phyloP scores from a whole-genome alignment of 2,113 vertebrate genomes.

The Chaetodon trifascialis region DNA sequence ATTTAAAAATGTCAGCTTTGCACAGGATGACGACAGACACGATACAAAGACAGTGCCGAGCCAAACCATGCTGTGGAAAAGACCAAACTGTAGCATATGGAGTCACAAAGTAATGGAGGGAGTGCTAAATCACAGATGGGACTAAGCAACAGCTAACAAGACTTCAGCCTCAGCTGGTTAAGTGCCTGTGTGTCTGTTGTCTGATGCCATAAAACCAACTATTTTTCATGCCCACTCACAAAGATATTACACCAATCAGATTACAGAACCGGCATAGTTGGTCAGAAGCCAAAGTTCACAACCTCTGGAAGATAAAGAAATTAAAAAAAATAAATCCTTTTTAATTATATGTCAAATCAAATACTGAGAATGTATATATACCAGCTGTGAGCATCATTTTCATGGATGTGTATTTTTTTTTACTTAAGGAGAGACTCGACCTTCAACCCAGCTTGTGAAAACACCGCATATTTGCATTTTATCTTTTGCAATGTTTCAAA shows the following conservation, averaged over 20 bases:
- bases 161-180: neutral
- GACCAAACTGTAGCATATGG: neutral
- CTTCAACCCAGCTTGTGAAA: conserved; percentile 1
- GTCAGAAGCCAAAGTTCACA: neutral
- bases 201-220: neutral
- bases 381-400: neutral
- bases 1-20: too few species aligned
- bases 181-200: neutral
- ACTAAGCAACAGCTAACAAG: neutral
- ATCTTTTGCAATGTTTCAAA: conserved; percentile 5
- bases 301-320: neutral
- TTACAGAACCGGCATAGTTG: neutral
- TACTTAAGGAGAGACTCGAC: neutral
- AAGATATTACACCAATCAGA: neutral
- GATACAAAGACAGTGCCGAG: too few species aligned
- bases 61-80: neutral
- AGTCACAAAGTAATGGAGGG: neutral
- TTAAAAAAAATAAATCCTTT: neutral
- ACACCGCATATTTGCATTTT: conserved; percentile 4
- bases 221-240: neutral
- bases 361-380: neutral
- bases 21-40: too few species aligned
- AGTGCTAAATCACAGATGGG: neutral
- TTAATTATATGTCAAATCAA: neutral
- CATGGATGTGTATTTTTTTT: neutral